Base-by-base conservation (phyloP, 2,888 invertebrate genomes). In the Brenthis daphne region DNA sequence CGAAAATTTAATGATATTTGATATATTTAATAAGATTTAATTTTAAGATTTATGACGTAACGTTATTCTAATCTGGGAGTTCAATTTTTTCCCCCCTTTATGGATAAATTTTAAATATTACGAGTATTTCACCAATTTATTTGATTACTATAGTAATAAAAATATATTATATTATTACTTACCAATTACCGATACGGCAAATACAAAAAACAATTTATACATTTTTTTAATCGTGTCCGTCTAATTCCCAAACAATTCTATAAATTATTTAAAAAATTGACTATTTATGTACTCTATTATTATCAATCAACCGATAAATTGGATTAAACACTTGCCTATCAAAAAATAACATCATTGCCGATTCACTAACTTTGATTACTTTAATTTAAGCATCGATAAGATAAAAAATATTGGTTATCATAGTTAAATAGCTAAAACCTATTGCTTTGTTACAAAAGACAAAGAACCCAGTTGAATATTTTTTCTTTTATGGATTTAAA, bases 181-280 rank as follows among this genome's bases (percentile, higher is more conserved):
- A 84, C 83, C 79, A 50, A 77, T 70, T 33, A 77, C 65, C 51
- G 72, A 73, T 67, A 69, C 65, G 14, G 78, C 66, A 55, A 77
- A 51, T 20, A 80, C 57, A 48, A 72, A 54, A 12, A 79, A 63
- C 55, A 75, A 75, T 33, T 66, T 57, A 43, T 76, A 73, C 76
- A 78, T 78, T 68, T 72, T 73, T 43, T 47, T 54, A 55, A 57
- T 51, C 56, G 54, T 24, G n/a, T 37, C 4, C 63, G 20, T 50
- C 8, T 43, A 57, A 43, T 6, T 56, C 58, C 54, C 11, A 53
- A 37, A 29, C 14, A 54, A 57, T 68, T 65, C 67, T 65, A 47
- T 51, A 37, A 13, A n/a, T 37, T 8, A 47, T 64, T 50, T 55
- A 47, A 69, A 69, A 57, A 65, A 64, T 20, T 13, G 11, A 48